Evolutionary conservation across 2,888 invertebrate genomes (phyloP), one percentile per base, ranked within the genome.

Genomic region (Ceraclea dissimilis): DNA sequence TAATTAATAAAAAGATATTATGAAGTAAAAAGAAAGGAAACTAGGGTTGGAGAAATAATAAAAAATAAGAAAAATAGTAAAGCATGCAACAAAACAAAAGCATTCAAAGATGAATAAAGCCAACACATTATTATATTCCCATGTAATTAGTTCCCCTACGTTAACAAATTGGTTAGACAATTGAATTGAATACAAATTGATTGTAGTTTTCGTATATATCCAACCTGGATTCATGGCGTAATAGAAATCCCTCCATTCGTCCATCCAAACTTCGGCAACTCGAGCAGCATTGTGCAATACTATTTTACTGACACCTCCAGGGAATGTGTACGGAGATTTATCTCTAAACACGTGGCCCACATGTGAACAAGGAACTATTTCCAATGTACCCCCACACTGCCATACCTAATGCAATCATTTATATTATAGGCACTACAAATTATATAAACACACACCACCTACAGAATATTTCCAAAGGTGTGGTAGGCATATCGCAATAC

Each of bases 201-300:
- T 26, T 26, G 4, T 10, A 6, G 26, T 26, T 26, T 26, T 26
- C 5, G 4, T 26, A 10, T 10, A 26, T 26, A 26, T 26, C 26
- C 53, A 59, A 94, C 94, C 94, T 91, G 94, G 91, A 79, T 93
- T 95, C 90, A 96, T 94, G 78, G 93, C 92, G 87, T 93, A 95
- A 86, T 93, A 96, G 87, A 96, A 96, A 79, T 93, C 93, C 76
- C 93, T 89, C 92, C 97, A 98, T 76, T 98, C 95, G 84, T 98
- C 99, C 90, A 99, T 91, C 99, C 99, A 99, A 69, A 99, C 99
- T 76, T 96, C 94, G 67, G 97, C 98, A 67, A 97, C 95, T 68
- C 99, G 85, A 67, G 96, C 94, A 66, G 97, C 94, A 80, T 99
- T 99, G 79, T 96, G 94, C 67, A 97, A 88, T 68, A 98, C 96